phyloP scores from a whole-genome alignment of 1,140 invertebrate species.

The Theocolax elegans region DNA sequence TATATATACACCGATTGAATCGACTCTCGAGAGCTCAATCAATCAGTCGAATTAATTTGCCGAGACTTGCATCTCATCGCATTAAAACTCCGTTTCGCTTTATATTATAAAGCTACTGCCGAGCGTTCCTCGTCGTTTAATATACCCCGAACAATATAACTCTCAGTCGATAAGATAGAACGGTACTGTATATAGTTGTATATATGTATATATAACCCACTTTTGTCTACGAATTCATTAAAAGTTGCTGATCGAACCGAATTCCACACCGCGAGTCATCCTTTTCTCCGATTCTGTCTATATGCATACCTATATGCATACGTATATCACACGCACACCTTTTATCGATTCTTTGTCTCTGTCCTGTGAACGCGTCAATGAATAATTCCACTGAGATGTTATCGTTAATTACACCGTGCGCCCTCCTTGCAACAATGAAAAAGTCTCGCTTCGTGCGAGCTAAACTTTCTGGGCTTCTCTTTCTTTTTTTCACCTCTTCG shows the following conservation, averaged over 20 bases:
- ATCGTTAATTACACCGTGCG: conserved; percentile 59
- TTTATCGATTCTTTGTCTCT: background rate
- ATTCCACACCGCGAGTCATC: no score
- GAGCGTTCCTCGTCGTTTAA: no score
- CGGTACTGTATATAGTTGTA: no score
- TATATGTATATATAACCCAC: background rate
- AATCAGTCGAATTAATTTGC: conserved; percentile 23
- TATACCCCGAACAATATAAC: conserved; percentile 5
- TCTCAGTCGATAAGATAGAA: conserved; percentile 9
- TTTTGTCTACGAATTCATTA: conserved; percentile 14
- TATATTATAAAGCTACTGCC: no score
- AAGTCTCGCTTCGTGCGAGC: background rate
- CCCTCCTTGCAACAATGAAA: conserved; percentile 53
- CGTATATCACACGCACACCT: no score
- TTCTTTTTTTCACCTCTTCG: no score
- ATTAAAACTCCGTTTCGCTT: conserved; percentile 14
- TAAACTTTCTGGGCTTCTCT: background rate
- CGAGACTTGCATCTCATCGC: background rate
- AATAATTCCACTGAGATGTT: conserved; percentile 57
- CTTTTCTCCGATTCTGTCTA: no score
- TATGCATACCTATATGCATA: no score
- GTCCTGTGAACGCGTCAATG: conserved; percentile 48
- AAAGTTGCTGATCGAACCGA: background rate
- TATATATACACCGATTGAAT: background rate
- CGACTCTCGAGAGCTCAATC: background rate